These are phyloP conservation scores for Euwallacea similis DNA, from an alignment of 1,140 invertebrate genomes.

Conservation along the genomic window DNA sequence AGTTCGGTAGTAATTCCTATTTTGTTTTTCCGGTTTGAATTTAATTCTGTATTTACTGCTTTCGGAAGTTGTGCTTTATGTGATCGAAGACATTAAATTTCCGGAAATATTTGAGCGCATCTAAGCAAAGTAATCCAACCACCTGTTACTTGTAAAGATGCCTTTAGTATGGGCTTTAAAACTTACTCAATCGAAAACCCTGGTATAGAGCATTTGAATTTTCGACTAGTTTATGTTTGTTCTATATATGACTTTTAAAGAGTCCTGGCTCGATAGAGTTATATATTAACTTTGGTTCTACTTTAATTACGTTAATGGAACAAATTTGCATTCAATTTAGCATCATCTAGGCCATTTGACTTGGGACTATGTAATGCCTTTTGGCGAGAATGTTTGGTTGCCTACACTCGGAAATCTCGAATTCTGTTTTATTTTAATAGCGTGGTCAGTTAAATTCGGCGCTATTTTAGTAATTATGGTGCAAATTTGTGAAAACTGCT, in stretches of 20 bases:
- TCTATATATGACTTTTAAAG: not conserved
- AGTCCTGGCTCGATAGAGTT: not conserved
- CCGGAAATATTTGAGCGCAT: too few species aligned
- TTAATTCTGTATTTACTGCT: not conserved
- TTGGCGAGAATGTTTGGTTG: conserved; percentile 8
- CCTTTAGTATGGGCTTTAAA: too few species aligned
- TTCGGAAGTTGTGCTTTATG: too few species aligned
- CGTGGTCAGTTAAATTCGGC: conserved; percentile 3
- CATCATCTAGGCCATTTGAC: too few species aligned
- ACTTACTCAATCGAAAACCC: not conserved
- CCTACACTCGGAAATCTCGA: not conserved
- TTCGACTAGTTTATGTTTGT: not conserved
- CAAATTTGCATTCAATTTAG: not conserved
- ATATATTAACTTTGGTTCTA: not conserved
- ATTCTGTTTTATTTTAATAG: not conserved
- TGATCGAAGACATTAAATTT: too few species aligned
- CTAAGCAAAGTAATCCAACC: too few species aligned
- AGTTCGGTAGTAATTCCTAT: not conserved
- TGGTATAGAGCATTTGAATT: not conserved
- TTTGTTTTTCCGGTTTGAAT: not conserved
- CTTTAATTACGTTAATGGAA: not conserved
- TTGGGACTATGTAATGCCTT: too few species aligned
- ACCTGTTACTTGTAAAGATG: too few species aligned
- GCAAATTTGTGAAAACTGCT: conserved; percentile 4
- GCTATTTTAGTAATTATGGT: not conserved